Evolutionary conservation across 2,113 vertebrate species (phyloP).

Genomic region (Cynopterus brachyotis): DNA sequence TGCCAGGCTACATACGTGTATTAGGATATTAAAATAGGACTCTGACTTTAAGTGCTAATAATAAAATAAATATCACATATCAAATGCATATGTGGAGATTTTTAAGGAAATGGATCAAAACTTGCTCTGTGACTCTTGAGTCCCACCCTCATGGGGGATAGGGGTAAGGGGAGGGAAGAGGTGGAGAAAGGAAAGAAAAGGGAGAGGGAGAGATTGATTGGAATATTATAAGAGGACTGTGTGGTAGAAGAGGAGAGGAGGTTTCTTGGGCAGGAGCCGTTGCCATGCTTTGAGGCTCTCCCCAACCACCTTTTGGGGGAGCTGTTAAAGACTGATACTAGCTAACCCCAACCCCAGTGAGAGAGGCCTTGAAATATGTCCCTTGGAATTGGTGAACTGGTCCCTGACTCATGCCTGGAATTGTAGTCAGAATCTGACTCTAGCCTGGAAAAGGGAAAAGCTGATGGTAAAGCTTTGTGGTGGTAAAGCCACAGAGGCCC

Average conservation of each 20-base stretch:
- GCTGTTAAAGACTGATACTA: not conserved
- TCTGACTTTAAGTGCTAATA: not conserved
- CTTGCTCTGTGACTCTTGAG: not conserved
- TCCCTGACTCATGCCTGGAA: not conserved
- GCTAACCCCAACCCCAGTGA: not conserved
- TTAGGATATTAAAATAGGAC: no score
- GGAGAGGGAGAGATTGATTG: no score
- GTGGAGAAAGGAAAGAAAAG: no score
- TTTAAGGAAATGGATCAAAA: conserved; percentile 11
- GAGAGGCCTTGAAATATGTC: not conserved
- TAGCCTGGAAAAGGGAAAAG: not conserved
- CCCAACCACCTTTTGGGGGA: not conserved
- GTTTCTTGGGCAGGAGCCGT: not conserved
- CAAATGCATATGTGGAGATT: not conserved
- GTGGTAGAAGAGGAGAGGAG: not conserved
- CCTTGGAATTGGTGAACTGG: not conserved
- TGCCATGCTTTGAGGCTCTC: not conserved
- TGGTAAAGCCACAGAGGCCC: not conserved
- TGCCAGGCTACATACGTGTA: no score
- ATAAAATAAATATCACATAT: not conserved
- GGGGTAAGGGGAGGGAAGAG: no score
- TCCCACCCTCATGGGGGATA: no score
- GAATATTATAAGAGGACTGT: not conserved
- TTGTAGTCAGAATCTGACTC: not conserved
- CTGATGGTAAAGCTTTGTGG: not conserved